Evolutionary conservation across 2,888 invertebrate species (phyloP), one percentile per base, ranked within the genome.

Genomic region (Vandiemenella viatica): DNA sequence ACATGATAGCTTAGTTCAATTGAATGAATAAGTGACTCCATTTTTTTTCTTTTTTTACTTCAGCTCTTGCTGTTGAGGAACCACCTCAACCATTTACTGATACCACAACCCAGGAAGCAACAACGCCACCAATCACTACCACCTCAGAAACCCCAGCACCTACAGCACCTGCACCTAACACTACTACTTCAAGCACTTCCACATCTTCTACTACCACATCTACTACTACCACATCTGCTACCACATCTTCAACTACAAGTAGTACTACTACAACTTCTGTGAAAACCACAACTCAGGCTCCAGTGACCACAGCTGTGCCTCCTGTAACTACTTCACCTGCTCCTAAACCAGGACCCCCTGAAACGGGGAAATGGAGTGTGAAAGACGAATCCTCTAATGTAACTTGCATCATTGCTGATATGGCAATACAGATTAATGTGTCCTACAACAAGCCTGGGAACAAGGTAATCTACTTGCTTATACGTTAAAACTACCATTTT

Each of bases 341-440:
- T 5, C 45, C 59, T 17, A 58, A 61, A 2, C 56, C 56, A 37
- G 59, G 60, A 7, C 57, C 62, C 19, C 68, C 70, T 6, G 56
- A 58, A 43, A 60, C 64, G 42, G 74, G 72, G 37, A 67, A 62
- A 52, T 79, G 78, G 77, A 53, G 55, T 20, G 63, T 71, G 5
- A 60, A 63, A 8, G 65, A 69, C 37, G 48, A 54, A 13, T 61
- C 60, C 23, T 50, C 48, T 1, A 76, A 77, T 58, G 61, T 68
- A 1, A 75, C 76, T 6, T 85, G 85, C 59, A 72, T 86, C 19
- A 60, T 80, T 44, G 63, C 79, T 6, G 69, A 77, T 63, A 77
- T 83, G 69, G 79, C 81, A 0, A 72, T 77, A 4, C 75, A 77
- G 60, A 65, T 85, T 49, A 77, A 76, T 55, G 62, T 85, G 47